These are phyloP conservation scores for Yponomeuta evonymella DNA, from an alignment of 2,888 invertebrate genomes.

Conservation along the genomic window DNA sequence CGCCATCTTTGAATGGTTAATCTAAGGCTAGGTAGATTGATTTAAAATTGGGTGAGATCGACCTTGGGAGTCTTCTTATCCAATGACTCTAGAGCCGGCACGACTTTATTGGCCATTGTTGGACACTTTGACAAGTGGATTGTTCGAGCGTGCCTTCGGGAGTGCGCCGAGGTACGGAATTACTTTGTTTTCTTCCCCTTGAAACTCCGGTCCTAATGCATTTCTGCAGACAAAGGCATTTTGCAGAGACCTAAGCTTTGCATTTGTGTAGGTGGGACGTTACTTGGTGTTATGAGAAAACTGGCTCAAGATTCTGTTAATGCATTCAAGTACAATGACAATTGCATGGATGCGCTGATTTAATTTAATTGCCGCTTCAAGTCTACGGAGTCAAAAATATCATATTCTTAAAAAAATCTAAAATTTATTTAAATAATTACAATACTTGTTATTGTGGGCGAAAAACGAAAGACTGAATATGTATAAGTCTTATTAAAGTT, in stretches of 20 bases:
- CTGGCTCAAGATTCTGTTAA: no score
- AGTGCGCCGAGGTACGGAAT: not conserved
- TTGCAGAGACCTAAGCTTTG: not conserved
- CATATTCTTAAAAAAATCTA: no score
- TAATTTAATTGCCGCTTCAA: no score
- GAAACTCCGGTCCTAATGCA: not conserved
- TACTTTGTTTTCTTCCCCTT: not conserved
- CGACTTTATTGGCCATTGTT: constrained; percentile 1
- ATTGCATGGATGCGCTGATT: no score
- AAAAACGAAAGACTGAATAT: no score
- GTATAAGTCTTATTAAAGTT: no score
- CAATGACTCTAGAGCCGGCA: not conserved
- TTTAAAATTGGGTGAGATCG: not conserved
- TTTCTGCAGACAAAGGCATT: not conserved
- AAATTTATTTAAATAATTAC: no score
- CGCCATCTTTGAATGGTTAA: no score
- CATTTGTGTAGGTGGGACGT: not conserved
- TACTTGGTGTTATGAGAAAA: no score
- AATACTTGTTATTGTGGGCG: no score
- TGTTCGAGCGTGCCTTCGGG: not conserved
- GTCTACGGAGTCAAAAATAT: no score
- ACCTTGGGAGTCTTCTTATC: not conserved
- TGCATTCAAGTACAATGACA: no score
- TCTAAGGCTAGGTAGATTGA: not conserved
- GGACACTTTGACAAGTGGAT: not conserved